Percentiles rank a stretch among this genome's conserved stretches.
Evolutionary conservation across 2,113 vertebrate genomes (phyloP).

Genomic region (Phodopus roborovskii): DNA sequence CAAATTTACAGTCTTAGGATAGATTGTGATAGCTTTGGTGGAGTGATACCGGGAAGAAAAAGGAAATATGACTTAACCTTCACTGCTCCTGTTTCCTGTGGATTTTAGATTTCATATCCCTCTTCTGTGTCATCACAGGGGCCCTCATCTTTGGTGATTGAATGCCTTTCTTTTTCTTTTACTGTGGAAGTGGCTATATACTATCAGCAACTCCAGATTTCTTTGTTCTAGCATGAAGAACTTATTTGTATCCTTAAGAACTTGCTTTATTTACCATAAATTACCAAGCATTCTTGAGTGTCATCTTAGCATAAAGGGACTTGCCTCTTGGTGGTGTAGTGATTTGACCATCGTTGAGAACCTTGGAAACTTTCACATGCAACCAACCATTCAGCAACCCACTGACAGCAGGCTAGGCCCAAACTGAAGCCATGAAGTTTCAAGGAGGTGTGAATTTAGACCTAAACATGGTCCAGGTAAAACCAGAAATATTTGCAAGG

Average conservation of each 20-base stretch:
- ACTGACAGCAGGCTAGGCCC: neutral
- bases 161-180: slow-evolving; percentile 15
- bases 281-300: neutral
- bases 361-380: neutral
- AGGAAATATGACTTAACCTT: slow-evolving; percentile 61
- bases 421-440: neutral
- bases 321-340: neutral
- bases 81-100: slow-evolving; percentile 33
- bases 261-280: slow-evolving; percentile 9
- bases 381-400: neutral
- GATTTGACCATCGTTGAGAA: neutral
- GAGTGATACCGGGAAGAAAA: slow-evolving; percentile 13
- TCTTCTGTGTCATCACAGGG: neutral
- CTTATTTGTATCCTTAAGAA: neutral
- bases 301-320: neutral
- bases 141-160: slow-evolving; percentile 2
- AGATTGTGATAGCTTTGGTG: slow-evolving; percentile 64
- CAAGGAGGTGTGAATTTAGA: neutral
- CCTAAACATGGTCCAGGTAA: neutral
- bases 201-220: slow-evolving; percentile 4
- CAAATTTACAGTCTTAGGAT: slow-evolving; percentile 75
- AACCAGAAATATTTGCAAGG: neutral
- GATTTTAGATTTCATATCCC: slow-evolving; percentile 56
- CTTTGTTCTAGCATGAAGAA: slow-evolving; percentile 43
- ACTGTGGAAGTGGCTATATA: neutral